Evolutionary conservation across 2,113 vertebrate genomes (phyloP).

Genomic region (Rhinoptilus africanus): DNA sequence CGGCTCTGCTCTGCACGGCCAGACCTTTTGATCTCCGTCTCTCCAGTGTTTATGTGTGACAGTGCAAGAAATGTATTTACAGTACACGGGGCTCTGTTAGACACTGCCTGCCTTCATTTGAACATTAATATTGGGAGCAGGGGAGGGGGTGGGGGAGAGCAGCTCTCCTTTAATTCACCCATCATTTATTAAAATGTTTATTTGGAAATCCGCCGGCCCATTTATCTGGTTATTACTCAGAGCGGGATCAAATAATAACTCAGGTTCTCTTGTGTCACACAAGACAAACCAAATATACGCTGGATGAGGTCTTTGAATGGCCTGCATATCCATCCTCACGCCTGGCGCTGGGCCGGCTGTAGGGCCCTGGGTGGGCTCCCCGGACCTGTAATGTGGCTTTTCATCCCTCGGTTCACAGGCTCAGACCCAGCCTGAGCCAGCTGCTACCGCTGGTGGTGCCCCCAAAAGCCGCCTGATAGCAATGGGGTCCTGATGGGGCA

Average conservation of each 20-base stretch:
- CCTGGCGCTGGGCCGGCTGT: not conserved
- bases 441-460: not conserved
- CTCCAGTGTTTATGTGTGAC: slow-evolving; percentile 69
- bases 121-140: slow-evolving; percentile 48
- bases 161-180: slow-evolving; percentile 61
- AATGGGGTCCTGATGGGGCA: not conserved
- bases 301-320: not conserved
- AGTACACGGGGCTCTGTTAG: slow-evolving; percentile 44
- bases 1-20: slow-evolving; percentile 27
- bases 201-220: slow-evolving; percentile 68
- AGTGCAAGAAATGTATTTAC: slow-evolving; percentile 69
- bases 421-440: not conserved
- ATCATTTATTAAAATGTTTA: slow-evolving; percentile 76
- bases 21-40: slow-evolving; percentile 76
- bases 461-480: rapidly evolving
- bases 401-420: not conserved
- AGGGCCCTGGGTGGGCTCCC: slow-evolving; percentile 58
- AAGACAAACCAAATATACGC: slow-evolving; percentile 52
- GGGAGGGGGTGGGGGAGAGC: not conserved
- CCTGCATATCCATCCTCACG: not conserved
- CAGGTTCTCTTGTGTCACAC: slow-evolving; percentile 54
- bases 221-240: slow-evolving; percentile 74
- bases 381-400: not conserved
- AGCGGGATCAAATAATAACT: slow-evolving; percentile 68
- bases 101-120: slow-evolving; percentile 34